Evolutionary conservation across 1,140 invertebrate species (phyloP).

Genomic region (Drosophila bocki): DNA sequence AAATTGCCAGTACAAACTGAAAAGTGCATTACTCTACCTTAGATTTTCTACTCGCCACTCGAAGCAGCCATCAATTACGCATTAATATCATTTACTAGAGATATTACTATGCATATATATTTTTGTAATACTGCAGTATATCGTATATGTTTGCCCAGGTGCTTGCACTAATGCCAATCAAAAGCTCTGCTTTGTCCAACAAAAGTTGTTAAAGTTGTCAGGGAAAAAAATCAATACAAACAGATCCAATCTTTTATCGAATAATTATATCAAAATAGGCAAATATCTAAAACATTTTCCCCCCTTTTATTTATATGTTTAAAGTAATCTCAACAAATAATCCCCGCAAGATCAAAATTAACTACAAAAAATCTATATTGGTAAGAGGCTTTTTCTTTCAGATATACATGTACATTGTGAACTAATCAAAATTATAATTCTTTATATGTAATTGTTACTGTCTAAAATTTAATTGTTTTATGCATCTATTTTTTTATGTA

Average conservation of each 20-base stretch:
- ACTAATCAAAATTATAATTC: constrained; percentile 23
- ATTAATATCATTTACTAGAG: constrained; percentile 13
- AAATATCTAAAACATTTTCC: constrained; percentile 1
- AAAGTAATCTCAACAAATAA: constrained; percentile 13
- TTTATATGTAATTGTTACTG: constrained; percentile 55
- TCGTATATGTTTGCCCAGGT: constrained; percentile 41
- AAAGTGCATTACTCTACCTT: constrained; percentile 57
- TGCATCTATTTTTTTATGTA: constrained; percentile 23
- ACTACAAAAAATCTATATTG: constrained; percentile 3
- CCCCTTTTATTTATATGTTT: not conserved
- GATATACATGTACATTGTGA: constrained; percentile 5
- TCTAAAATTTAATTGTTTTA: constrained; percentile 43
- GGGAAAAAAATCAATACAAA: constrained; percentile 1
- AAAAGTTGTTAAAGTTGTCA: constrained; percentile 6
- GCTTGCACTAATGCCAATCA: constrained; percentile 29
- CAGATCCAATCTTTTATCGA: constrained; percentile 26
- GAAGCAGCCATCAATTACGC: constrained; percentile 29
- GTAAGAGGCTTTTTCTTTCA: constrained; percentile 37
- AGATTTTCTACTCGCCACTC: constrained; percentile 8
- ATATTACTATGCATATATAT: constrained; percentile 29
- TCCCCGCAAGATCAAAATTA: not conserved
- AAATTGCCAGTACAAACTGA: constrained; percentile 67
- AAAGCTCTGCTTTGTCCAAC: constrained; percentile 4
- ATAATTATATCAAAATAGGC: constrained; percentile 10
- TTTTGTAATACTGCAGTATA: constrained; percentile 18